These are phyloP conservation scores for Cyprinodon brontotheroides DNA, from an alignment of 2,113 vertebrate species.

Conservation along the genomic window DNA sequence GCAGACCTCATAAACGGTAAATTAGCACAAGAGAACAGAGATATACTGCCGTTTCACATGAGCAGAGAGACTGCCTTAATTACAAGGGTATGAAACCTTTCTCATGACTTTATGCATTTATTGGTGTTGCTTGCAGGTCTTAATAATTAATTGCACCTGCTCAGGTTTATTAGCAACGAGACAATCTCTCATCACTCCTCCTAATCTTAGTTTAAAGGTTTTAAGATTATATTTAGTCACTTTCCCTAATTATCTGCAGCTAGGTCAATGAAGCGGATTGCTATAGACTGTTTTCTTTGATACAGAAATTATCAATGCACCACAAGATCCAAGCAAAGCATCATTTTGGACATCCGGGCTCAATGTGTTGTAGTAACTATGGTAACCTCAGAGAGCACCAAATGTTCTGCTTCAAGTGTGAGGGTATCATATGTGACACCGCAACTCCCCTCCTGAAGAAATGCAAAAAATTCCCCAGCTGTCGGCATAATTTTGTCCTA, in stretches of 20 bases:
- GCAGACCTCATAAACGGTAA: conserved; percentile 57
- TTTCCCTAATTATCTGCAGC: not conserved
- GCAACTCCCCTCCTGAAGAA: conserved; percentile 21
- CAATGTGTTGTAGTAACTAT: conserved; percentile 77
- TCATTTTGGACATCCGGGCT: conserved; percentile 75
- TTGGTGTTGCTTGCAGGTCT: conserved; percentile 20
- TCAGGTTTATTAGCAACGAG: conserved; percentile 13
- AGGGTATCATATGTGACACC: conserved; percentile 71
- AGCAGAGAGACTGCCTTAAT: conserved; percentile 44
- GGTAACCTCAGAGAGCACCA: conserved; percentile 74
- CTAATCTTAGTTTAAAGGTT: conserved; percentile 14
- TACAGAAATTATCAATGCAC: conserved; percentile 50
- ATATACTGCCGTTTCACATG: conserved; percentile 45
- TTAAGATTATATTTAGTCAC: conserved; percentile 9
- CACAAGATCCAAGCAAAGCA: conserved; percentile 57
- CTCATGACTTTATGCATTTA: conserved; percentile 34
- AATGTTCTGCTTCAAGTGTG: conserved; percentile 74
- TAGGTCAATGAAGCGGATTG: not conserved
- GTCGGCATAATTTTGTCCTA: conserved; percentile 10
- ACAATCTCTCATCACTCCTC: not conserved
- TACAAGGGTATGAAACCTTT: conserved; percentile 52
- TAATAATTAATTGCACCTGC: conserved; percentile 4
- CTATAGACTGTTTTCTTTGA: conserved; percentile 40
- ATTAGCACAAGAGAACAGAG: conserved; percentile 51
- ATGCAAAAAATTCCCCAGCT: conserved; percentile 44